Percentiles rank a stretch among this genome's conserved stretches.
These are phyloP conservation scores for Oreocharis arfaki DNA, from an alignment of 2,113 vertebrate species.

Conservation along the genomic window DNA sequence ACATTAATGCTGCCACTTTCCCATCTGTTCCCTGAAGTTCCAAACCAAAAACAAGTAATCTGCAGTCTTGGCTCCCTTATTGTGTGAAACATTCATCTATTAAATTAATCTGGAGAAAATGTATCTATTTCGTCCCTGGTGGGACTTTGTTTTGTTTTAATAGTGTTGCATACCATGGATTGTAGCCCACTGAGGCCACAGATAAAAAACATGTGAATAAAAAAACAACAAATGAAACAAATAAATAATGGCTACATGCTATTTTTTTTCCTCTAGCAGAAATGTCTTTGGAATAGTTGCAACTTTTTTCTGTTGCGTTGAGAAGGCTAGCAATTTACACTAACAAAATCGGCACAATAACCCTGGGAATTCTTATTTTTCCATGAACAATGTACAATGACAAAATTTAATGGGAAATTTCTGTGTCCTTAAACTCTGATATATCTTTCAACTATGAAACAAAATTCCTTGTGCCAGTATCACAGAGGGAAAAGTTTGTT, in stretches of 20 bases:
- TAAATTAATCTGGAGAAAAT: slow-evolving; percentile 32
- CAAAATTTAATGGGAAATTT: neutral
- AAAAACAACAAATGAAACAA: neutral
- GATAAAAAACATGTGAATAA: slow-evolving; percentile 22
- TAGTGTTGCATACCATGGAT: neutral
- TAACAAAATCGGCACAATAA: neutral
- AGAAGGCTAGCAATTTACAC: neutral
- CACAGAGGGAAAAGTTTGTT: neutral
- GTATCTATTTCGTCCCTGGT: neutral
- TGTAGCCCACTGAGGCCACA: neutral
- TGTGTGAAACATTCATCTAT: slow-evolving; percentile 28
- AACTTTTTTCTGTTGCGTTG: neutral
- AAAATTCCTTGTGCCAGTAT: neutral
- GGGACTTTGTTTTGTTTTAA: slow-evolving; percentile 18
- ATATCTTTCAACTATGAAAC: neutral
- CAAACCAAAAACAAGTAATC: slow-evolving; percentile 31
- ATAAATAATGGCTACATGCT: neutral
- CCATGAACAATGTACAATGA: neutral
- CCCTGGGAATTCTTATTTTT: neutral
- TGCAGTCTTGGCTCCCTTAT: neutral
- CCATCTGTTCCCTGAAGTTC: slow-evolving; percentile 29
- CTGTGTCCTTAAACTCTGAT: neutral
- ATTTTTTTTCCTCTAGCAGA: neutral
- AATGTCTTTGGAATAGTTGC: neutral
- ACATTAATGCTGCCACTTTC: neutral